Conservation (phyloP, 1,140 invertebrate genomes). For the Lordiphosa clarofinis region DNA sequence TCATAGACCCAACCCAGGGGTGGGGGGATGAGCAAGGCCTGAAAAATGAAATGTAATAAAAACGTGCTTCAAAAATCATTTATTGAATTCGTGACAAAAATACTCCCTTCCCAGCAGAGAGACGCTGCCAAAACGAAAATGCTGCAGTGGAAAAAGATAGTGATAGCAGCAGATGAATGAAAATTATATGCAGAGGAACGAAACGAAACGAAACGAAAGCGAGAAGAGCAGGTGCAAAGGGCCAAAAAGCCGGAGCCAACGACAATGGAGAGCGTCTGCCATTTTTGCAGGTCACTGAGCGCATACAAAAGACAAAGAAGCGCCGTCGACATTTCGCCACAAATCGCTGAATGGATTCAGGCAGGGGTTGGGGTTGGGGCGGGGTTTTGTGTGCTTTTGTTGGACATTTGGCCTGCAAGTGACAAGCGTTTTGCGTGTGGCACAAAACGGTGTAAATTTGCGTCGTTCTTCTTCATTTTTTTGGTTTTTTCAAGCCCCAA, state of each 20-base stretch:
- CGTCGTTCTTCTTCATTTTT: conserved; percentile 15
- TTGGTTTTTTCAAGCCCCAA: neutral
- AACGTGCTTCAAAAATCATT: conserved; percentile 74
- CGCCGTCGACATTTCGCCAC: conserved; percentile 64
- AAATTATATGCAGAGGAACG: conserved; percentile 9
- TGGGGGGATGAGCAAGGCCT: conserved; percentile 22
- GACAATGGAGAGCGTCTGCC: conserved; percentile 67
- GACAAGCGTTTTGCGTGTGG: conserved; percentile 74
- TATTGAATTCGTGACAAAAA: conserved; percentile 77
- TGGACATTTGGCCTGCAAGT: conserved; percentile 61
- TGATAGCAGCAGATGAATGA: conserved; percentile 5
- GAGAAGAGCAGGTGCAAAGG: conserved; percentile 5
- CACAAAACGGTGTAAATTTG: conserved; percentile 67
- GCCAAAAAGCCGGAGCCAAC: conserved; percentile 5
- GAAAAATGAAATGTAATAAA: conserved; percentile 68
- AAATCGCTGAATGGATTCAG: conserved; percentile 65
- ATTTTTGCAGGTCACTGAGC: conserved; percentile 77
- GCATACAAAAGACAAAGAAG: conserved; percentile 69
- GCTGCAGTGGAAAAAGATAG: conserved; percentile 3
- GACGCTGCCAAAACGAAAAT: neutral
- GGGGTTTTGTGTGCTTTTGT: conserved; percentile 35
- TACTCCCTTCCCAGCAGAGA: conserved; percentile 15
- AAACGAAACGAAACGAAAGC: neutral
- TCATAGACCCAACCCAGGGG: conserved; percentile 15
- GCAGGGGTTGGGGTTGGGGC: no score